Evolutionary conservation across 2,797 vertebrate species (phyloP).

Genomic region (Sternotherus odoratus): DNA sequence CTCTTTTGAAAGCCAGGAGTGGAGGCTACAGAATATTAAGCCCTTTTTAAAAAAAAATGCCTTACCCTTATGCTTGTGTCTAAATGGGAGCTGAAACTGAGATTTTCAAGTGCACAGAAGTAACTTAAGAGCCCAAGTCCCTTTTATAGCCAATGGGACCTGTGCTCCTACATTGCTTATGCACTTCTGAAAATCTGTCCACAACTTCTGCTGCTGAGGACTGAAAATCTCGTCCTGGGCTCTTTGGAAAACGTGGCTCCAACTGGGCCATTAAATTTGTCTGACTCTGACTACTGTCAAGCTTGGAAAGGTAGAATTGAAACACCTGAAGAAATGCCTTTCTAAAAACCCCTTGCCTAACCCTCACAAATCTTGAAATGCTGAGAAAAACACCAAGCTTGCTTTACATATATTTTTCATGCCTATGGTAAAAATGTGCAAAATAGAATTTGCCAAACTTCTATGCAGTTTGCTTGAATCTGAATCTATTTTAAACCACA

Average conservation of each 20-base stretch:
- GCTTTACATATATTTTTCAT: accelerated
- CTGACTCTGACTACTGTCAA: not conserved
- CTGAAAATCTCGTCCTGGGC: not conserved
- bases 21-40: not conserved
- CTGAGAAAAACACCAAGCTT: not conserved
- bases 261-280: not conserved
- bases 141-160: not conserved
- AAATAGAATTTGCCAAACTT: not conserved
- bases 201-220: not conserved
- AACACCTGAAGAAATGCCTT: not conserved
- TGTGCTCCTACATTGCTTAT: not conserved
- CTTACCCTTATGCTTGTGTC: not conserved
- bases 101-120: not conserved
- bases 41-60: not conserved
- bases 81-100: not conserved
- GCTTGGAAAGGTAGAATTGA: not conserved
- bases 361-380: not conserved
- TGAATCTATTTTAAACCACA: not conserved
- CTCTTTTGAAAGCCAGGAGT: not conserved
- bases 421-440: not conserved
- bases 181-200: not conserved
- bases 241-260: not conserved
- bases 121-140: not conserved
- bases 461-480: not conserved
- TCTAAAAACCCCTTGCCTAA: not conserved